Conservation (phyloP, 1,140 invertebrate genomes). For the Phthorimaea operculella region DNA sequence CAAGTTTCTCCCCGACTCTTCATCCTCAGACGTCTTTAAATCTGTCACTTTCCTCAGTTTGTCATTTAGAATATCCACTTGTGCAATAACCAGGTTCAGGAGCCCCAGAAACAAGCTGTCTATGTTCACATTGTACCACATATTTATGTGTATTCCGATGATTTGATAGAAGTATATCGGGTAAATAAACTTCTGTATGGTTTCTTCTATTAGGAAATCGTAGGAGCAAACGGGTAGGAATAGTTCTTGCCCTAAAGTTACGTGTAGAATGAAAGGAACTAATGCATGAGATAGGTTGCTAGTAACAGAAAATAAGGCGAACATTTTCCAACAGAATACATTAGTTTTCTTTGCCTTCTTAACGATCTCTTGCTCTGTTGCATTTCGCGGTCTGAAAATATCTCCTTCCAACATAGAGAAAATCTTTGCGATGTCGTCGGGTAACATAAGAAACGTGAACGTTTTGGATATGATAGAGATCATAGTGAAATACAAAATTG, state of each 20-base stretch:
- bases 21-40: background rate
- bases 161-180: slow-evolving; percentile 41
- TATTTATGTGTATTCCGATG: slow-evolving; percentile 37
- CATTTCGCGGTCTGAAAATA: slow-evolving; percentile 33
- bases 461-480: slow-evolving; percentile 35
- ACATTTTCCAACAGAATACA: slow-evolving; percentile 36
- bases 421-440: slow-evolving; percentile 27
- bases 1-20: background rate
- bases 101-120: slow-evolving; percentile 44
- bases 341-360: slow-evolving; percentile 35
- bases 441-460: slow-evolving; percentile 31
- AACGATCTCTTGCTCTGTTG: slow-evolving; percentile 28
- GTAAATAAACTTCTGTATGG: slow-evolving; percentile 27
- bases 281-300: slow-evolving; percentile 31
- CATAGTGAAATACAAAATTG: slow-evolving; percentile 42
- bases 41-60: slow-evolving; percentile 29
- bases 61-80: slow-evolving; percentile 40
- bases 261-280: slow-evolving; percentile 29
- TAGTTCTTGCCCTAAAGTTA: slow-evolving; percentile 25
- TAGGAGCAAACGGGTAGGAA: slow-evolving; percentile 35
- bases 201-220: slow-evolving; percentile 33
- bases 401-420: slow-evolving; percentile 34
- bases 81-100: slow-evolving; percentile 38
- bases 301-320: slow-evolving; percentile 27
- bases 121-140: slow-evolving; percentile 38